Percentiles rank a stretch among this genome's conserved stretches.
phyloP scores from a whole-genome alignment of 2,888 invertebrate genomes.

The Branchinecta sandiegonensis region DNA sequence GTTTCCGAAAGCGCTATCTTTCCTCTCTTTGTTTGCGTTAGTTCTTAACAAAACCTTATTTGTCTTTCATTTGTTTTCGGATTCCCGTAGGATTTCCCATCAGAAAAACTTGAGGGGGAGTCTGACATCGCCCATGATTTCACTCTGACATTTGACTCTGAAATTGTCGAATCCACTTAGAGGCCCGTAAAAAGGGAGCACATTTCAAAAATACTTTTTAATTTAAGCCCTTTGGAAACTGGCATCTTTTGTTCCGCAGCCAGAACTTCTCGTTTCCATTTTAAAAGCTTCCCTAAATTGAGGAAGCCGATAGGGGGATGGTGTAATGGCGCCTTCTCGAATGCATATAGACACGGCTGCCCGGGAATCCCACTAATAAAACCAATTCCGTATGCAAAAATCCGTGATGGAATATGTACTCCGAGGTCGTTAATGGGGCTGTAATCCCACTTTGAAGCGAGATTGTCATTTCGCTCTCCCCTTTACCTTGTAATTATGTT shows the following conservation, averaged over 20 bases:
- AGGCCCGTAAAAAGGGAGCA: background rate
- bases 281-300: conserved; percentile 11
- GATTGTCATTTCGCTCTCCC: conserved; percentile 8
- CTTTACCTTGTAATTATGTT: conserved; percentile 10
- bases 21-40: conserved; percentile 12
- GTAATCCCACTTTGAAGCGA: conserved; percentile 1
- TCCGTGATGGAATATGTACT: conserved; percentile 14
- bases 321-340: background rate
- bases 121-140: conserved; percentile 8
- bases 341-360: background rate
- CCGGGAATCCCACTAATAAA: background rate
- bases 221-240: background rate
- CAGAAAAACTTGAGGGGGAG: background rate
- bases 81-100: background rate
- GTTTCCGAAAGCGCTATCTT: background rate
- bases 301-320: conserved; percentile 5
- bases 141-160: conserved; percentile 11
- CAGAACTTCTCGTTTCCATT: conserved; percentile 9
- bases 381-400: conserved; percentile 15
- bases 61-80: conserved; percentile 14
- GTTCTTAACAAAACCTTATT: conserved; percentile 16
- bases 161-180: conserved; percentile 16
- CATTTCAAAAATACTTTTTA: conserved; percentile 15
- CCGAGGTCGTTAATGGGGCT: conserved; percentile 5
- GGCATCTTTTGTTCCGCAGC: background rate